Evolutionary conservation across 2,888 invertebrate genomes (phyloP), one percentile per base, ranked within the genome.

Genomic region (Amorpha juglandis): DNA sequence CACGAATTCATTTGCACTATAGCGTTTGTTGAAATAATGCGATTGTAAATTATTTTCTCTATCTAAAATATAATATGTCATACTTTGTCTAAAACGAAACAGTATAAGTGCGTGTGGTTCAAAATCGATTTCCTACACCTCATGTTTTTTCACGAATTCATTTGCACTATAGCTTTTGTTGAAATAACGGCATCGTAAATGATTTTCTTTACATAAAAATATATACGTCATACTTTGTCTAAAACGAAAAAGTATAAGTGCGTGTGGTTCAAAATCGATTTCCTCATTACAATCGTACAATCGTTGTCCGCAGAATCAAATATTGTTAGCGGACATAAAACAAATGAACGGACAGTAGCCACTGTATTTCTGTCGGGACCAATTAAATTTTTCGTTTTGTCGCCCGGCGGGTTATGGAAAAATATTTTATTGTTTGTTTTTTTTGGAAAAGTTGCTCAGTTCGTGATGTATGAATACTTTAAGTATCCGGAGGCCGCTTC

Each of bases 351-450:
- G 69, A 71, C 71, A 70, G 69, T 42, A 52, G 67, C 67, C 70
- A 74, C 77, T 74, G 77, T 76, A 80, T 80, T 82, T 82, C 78
- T 80, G 81, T 77, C 74, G 75, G 68, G 69, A 69, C 77, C 84
- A 82, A 86, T 87, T 87, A 85, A 83, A 82, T 80, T 81, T 77
- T 79, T 77, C 71, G 74, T 81, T 77, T 76, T 76, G 76, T 74
- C 67, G 69, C 66, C 69, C 58, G 64, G 64, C 62, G 42, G 58
- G 55, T 63, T 69, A 67, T 71, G 69, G 69, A 67, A 72, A 75
- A 76, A 74, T 76, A 71, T 76, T 82, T 81, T 80, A 78, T 74
- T 74, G 72, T 72, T 72, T 63, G 72, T 75, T 74, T 72, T n/a
- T 76, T 63, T 70, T 62, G 70, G 67, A 63, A 65, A 71, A 77